Conservation (phyloP, 2,888 invertebrate genomes). For the Chorisops tibialis region DNA sequence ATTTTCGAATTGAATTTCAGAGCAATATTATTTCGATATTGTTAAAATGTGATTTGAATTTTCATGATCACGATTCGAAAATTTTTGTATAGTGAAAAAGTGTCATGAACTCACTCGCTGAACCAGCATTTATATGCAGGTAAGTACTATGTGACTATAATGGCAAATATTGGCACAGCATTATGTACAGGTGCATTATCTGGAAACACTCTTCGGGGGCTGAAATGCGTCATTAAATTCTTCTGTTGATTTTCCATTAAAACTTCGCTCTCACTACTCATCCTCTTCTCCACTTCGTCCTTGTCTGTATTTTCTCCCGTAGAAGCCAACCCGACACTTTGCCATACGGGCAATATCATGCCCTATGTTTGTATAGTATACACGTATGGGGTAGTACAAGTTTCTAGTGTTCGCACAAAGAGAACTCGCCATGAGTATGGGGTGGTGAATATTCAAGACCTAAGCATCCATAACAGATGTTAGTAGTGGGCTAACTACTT, state of each 20-base stretch:
- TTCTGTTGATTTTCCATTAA: conserved; percentile 29
- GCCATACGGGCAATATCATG: no score
- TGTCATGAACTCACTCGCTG: no score
- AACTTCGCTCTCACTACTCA: conserved; percentile 16
- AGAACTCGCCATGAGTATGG: neutral
- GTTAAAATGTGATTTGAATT: no score
- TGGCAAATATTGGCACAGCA: conserved; percentile 21
- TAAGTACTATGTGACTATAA: conserved; percentile 10
- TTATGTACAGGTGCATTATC: conserved; percentile 22
- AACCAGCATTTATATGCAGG: neutral
- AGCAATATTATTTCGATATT: no score
- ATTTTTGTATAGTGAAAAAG: no score
- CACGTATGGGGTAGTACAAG: neutral
- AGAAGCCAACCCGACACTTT: no score
- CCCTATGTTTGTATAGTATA: neutral
- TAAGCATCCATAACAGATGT: conserved; percentile 23
- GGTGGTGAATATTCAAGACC: conserved; percentile 20
- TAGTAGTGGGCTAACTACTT: conserved; percentile 21
- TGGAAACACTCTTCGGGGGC: conserved; percentile 20
- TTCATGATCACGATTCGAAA: no score
- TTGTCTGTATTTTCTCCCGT: no score
- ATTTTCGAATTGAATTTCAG: no score
- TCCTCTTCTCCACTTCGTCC: no score
- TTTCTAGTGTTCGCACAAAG: no score
- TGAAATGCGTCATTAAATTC: conserved; percentile 27